A percentile compares a stretch with the other conserved stretches of the same genome.
Evolutionary conservation across 2,797 vertebrate species (phyloP).

Genomic region (Nothura maculosa): DNA sequence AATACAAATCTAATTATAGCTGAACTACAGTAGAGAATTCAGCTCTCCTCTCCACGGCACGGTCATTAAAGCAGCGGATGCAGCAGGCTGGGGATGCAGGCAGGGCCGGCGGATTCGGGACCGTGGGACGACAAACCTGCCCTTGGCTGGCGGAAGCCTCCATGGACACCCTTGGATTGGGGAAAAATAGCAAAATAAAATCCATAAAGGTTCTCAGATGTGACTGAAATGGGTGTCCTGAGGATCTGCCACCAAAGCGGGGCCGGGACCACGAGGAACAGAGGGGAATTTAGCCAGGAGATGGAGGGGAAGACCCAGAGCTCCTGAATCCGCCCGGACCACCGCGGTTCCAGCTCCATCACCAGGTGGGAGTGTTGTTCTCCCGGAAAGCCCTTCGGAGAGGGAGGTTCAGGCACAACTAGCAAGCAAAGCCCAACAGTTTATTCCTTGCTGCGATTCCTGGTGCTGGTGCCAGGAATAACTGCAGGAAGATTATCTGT

Average conservation of each 20-base stretch:
- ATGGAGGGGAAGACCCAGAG: neutral
- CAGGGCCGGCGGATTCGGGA: neutral
- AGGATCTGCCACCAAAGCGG: slow-evolving; percentile 68
- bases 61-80: neutral
- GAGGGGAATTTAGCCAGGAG: neutral
- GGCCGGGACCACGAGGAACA: slow-evolving; percentile 27
- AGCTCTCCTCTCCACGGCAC: neutral
- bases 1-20: slow-evolving; percentile 66
- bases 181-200: slow-evolving; percentile 50
- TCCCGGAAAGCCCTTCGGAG: slow-evolving; percentile 20
- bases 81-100: neutral
- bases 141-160: neutral
- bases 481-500: slow-evolving; percentile 66
- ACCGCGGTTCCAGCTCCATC: slow-evolving; percentile 48
- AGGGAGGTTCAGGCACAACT: neutral
- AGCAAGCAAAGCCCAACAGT: slow-evolving; percentile 21
- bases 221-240: slow-evolving; percentile 35
- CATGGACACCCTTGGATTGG: neutral
- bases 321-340: neutral
- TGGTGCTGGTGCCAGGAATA: slow-evolving; percentile 50
- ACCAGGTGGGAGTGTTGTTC: slow-evolving; percentile 77
- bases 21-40: slow-evolving; percentile 55
- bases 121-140: slow-evolving; percentile 1
- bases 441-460: slow-evolving; percentile 48
- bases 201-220: slow-evolving; percentile 63